These are phyloP conservation scores for Orbicella faveolata DNA, from an alignment of 64 coral and sea anemone species.

Conservation along the genomic window DNA sequence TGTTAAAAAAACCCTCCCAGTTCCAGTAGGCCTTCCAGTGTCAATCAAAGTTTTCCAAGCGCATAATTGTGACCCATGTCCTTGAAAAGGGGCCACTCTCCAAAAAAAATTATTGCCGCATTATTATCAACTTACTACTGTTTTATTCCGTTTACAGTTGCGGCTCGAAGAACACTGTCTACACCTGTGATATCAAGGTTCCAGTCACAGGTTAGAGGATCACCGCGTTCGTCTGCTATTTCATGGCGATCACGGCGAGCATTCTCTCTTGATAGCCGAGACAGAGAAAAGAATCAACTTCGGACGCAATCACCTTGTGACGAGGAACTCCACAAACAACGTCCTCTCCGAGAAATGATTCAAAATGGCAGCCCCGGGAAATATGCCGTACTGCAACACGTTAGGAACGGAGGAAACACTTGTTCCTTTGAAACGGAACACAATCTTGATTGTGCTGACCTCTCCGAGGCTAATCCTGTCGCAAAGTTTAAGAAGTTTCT, in stretches of 20 bases:
- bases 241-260: slow-evolving; percentile 15
- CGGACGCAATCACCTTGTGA: not conserved
- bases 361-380: not conserved
- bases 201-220: not conserved
- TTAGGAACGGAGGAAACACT: slow-evolving; percentile 6
- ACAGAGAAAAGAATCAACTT: not conserved
- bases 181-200: not conserved
- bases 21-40: too few species aligned
- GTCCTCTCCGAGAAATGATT: not conserved
- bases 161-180: slow-evolving; percentile 18
- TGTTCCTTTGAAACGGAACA: not conserved
- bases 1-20: too few species aligned
- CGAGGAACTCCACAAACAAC: not conserved
- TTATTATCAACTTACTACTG: too few species aligned
- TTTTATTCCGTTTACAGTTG: not conserved
- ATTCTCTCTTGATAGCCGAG: not conserved
- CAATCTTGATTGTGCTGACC: not conserved
- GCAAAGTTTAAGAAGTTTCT: slow-evolving; percentile 14
- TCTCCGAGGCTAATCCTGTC: not conserved
- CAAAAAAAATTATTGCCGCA: too few species aligned
- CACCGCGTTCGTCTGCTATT: not conserved
- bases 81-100: too few species aligned
- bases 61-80: too few species aligned
- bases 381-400: not conserved
- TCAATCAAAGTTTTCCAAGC: too few species aligned